These are phyloP conservation scores for Sprattus sprattus DNA, from an alignment of 2,113 vertebrate species.

Conservation along the genomic window DNA sequence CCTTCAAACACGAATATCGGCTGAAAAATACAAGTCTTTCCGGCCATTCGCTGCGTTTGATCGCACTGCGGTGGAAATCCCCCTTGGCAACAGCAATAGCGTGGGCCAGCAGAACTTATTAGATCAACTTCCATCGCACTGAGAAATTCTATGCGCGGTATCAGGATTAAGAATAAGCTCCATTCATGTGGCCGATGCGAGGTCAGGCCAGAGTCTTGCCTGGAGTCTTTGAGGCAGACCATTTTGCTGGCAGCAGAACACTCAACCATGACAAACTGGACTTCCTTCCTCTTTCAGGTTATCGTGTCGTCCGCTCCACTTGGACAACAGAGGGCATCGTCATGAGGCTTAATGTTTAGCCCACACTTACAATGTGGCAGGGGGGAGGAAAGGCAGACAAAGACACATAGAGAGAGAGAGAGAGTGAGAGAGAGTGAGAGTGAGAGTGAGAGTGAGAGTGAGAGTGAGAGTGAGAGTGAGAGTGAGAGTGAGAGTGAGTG, in stretches of 20 bases:
- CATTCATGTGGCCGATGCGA: neutral
- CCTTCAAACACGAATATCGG: neutral
- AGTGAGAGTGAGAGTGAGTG: constrained; percentile 25
- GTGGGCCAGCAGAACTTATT: neutral
- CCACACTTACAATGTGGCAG: constrained; percentile 23
- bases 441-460: neutral
- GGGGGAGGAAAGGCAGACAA: neutral
- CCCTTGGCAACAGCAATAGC: neutral
- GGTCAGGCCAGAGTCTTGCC: neutral
- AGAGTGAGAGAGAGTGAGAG: neutral
- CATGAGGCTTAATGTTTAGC: constrained; percentile 38
- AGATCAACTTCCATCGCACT: neutral
- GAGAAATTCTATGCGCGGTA: neutral
- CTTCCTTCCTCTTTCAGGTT: constrained; percentile 17
- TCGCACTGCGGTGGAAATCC: neutral
- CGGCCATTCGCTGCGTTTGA: neutral
- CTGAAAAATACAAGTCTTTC: neutral
- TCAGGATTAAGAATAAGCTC: neutral
- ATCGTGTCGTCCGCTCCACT: constrained; percentile 27
- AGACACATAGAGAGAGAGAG: neutral
- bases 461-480: neutral
- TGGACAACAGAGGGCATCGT: constrained; percentile 29
- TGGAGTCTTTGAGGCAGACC: neutral
- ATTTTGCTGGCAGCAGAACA: neutral
- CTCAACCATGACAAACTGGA: neutral